Base-by-base conservation (phyloP, 2,113 vertebrate species). In the Peromyscus leucopus region DNA sequence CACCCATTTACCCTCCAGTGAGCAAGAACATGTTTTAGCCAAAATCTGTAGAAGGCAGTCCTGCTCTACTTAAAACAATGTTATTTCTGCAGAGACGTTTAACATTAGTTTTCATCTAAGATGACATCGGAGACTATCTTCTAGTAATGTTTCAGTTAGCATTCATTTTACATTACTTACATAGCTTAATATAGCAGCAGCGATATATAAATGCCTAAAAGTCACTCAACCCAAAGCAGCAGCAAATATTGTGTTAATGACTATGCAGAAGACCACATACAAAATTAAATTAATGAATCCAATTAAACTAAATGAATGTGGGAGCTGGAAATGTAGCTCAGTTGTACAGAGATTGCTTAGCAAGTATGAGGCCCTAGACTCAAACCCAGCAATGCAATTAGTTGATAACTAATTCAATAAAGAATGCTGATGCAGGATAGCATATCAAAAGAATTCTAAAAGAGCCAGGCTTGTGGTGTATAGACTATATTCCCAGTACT, bases 241-340 rank as follows among this genome's bases (percentile, higher is more conserved):
- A 99, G 95, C 99, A 99, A 59, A 99, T 99, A 99, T 99, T 99
- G 96, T 99, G 12, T 21, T 83, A 89, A 99, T 97, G 99, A 99
- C 92, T 99, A 99, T 98, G 99, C 99, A 99, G 99, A 99, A 98
- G 99, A 99, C 96, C 99, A 99, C 93, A 99, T 99, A 1, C 99
- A 99, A 98, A 99, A 99, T 96, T 99, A 99, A 99, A 97, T 99
- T 99, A 74, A 99, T 99, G 92, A 99, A 99, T 98, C 99, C 99
- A 3, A 99, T 99, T 98, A 98, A 99, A 97, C 99, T 99, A 98
- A 98, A 99, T 98, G 99, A 99, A 97, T 99, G 26, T 31, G 12
- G 69, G 15, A 33, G 21, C 13, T 89, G 7, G 22, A 33, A 51
- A 74, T 31, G 87, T 9, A 74, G 51, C 36, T 21, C 15, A 31